Conservation (phyloP, 2,113 vertebrate species). For the Ivindomyrus marchei region DNA sequence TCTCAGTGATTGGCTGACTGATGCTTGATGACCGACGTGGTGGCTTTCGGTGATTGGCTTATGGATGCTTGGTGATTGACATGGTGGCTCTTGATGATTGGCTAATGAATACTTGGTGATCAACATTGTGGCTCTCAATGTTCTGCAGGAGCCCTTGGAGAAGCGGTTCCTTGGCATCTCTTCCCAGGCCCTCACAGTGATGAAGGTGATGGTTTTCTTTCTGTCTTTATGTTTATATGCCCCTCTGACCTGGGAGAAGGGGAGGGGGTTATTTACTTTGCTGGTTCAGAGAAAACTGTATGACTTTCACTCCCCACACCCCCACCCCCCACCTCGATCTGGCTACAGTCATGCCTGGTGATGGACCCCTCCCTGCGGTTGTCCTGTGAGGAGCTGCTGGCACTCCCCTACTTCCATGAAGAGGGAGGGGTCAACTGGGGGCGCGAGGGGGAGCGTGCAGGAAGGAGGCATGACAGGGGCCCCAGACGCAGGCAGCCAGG, state of each 20-base stretch:
- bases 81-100: not conserved
- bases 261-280: not conserved
- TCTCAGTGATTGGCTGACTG: not conserved
- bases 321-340: not conserved
- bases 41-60: not conserved
- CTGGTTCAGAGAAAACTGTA: not conserved
- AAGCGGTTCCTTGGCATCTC: slow-evolving; percentile 54
- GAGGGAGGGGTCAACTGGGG: slow-evolving; percentile 46
- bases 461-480: slow-evolving; percentile 55
- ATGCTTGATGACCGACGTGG: not conserved
- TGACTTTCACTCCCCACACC: not conserved
- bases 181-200: slow-evolving; percentile 52
- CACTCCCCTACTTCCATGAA: slow-evolving; percentile 62
- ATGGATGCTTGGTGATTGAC: not conserved
- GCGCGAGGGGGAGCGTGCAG: slow-evolving; percentile 50
- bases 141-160: slow-evolving; percentile 60
- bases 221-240: slow-evolving; percentile 12
- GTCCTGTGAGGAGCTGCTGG: slow-evolving; percentile 64
- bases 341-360: slow-evolving; percentile 57
- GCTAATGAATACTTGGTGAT: not conserved
- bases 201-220: slow-evolving; percentile 51
- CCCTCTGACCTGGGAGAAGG: not conserved
- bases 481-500: slow-evolving; percentile 52
- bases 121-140: not conserved
- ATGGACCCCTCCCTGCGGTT: slow-evolving; percentile 64